Base-by-base conservation (phyloP, 1,140 invertebrate species). In the Battus philenor region DNA sequence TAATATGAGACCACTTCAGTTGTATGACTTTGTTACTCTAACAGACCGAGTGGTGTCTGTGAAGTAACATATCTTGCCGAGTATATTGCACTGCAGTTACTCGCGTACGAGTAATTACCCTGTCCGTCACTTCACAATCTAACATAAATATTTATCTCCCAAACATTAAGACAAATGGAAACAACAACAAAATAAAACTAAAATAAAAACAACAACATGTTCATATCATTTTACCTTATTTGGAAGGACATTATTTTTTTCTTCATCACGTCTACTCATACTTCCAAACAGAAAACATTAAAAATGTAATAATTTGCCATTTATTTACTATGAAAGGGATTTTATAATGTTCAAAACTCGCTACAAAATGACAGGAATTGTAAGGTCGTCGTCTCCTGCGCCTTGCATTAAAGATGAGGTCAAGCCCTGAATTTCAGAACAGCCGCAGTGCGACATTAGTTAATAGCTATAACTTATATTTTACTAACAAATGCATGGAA, bases 361-460 rank as follows among this genome's bases (percentile, higher is more conserved):
- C 34, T 38, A 2, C 34, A 38, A 13, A 20, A 38, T 38, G 20
- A 24, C 34, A 38, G 20, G 34, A 38, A 22, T 38, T 9, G 34
- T 38, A 20, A 59, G n/a, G n/a, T n/a, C n/a, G n/a, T n/a, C 49
- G 54, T 41, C 54, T 57, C 49, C 59, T 43, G 38, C 34, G 48
- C 34, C 51, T 36, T 77, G 62, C 67, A 77, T 77, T 77, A 74
- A 70, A 56, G 44, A 77, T 77, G 68, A 74, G 70, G 73, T 70
- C 68, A 63, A 64, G 61, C 50, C 73, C 67, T 68, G 59, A 68
- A 72, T 77, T 68, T 60, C 16, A 45, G 44, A 49, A 47, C 47
- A 55, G 22, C 45, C 55, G 50, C 52, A 61, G 38, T 54, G 48
- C 51, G 50, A 46, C 36, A 26, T 12, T 8, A 11, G 15, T 48